Conservation (phyloP, 2,888 invertebrate species). For the Agrochola litura region DNA sequence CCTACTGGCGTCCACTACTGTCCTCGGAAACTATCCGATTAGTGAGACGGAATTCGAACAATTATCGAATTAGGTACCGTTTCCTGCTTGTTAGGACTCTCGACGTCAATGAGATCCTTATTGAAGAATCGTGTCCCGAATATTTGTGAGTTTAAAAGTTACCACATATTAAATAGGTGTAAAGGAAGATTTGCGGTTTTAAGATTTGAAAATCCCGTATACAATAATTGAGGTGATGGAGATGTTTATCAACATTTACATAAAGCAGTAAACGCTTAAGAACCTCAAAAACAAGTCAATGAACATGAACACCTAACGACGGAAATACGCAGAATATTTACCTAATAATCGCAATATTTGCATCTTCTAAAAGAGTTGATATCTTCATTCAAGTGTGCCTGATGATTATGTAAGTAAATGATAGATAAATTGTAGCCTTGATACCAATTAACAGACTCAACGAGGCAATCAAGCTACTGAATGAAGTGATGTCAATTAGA, state of each 20-base stretch:
- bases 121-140: slow-evolving; percentile 23
- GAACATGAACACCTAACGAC: neutral
- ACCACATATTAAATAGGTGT: neutral
- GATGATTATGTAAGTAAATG: slow-evolving; percentile 64
- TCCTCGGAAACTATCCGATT: slow-evolving; percentile 73
- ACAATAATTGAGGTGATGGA: slow-evolving; percentile 6
- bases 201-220: neutral
- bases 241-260: neutral
- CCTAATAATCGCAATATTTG: neutral
- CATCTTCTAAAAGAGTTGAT: slow-evolving; percentile 15
- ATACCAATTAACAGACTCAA: slow-evolving; percentile 64
- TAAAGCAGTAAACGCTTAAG: neutral
- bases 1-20: slow-evolving; percentile 61
- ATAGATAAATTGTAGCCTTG: slow-evolving; percentile 67
- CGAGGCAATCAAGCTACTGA: slow-evolving; percentile 67
- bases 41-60: slow-evolving; percentile 78
- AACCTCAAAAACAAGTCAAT: neutral
- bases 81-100: slow-evolving; percentile 77
- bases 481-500: slow-evolving; percentile 69
- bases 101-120: slow-evolving; percentile 62
- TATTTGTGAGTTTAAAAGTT: slow-evolving; percentile 14
- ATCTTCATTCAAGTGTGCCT: slow-evolving; percentile 35
- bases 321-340: neutral
- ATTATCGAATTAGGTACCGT: slow-evolving; percentile 86
- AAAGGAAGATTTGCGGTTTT: neutral